Percentiles rank a stretch among this genome's conserved stretches.
Evolutionary conservation across 2,113 vertebrate genomes (phyloP).

Genomic region (Neolamprologus falcicula): DNA sequence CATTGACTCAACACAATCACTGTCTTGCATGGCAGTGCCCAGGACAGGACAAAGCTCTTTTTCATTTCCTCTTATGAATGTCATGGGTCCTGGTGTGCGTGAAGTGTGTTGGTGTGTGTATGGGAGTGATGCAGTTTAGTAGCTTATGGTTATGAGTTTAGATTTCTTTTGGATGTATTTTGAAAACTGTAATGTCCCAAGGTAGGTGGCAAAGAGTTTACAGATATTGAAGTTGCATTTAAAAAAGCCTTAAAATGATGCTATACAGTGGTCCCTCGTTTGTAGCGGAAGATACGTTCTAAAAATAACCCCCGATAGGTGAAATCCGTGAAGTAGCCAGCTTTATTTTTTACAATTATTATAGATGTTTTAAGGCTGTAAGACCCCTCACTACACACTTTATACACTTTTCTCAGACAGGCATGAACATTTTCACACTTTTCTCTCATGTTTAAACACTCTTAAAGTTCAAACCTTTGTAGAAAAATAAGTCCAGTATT

Average conservation of each 20-base stretch:
- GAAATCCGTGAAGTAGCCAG: neutral
- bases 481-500: neutral
- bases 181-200: neutral
- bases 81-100: neutral
- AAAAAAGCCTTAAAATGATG: neutral
- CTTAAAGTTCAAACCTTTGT: neutral
- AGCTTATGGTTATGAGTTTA: neutral
- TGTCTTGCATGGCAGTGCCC: conserved; percentile 9
- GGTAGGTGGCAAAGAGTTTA: neutral
- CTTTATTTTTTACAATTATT: neutral
- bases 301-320: neutral
- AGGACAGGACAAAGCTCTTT: conserved; percentile 24
- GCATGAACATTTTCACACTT: neutral
- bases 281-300: neutral
- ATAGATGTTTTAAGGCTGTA: neutral
- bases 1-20: conserved; percentile 53
- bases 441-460: neutral
- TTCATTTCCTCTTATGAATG: conserved; percentile 55
- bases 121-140: neutral
- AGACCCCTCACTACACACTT: neutral
- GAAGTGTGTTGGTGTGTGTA: neutral
- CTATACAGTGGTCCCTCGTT: neutral
- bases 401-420: neutral
- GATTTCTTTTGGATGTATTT: neutral
- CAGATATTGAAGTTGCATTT: neutral